These are phyloP conservation scores for Polymixis lichenea DNA, from an alignment of 2,888 invertebrate species.

Conservation along the genomic window DNA sequence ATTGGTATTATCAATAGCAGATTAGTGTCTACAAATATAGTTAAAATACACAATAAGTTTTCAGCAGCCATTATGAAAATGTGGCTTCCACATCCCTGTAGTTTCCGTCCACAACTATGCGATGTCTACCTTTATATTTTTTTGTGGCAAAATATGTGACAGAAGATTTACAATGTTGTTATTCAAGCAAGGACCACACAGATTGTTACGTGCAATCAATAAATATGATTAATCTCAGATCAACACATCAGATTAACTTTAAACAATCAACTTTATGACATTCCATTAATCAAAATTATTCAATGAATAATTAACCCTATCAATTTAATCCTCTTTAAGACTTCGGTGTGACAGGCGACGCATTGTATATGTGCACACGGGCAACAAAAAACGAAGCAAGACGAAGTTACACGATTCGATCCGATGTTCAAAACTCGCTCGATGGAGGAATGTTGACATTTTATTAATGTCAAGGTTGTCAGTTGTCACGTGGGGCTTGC, in stretches of 20 bases:
- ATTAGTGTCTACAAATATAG: no score
- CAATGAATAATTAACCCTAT: conserved; percentile 36
- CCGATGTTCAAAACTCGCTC: conserved; percentile 58
- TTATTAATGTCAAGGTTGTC: conserved; percentile 82
- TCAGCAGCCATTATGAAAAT: no score
- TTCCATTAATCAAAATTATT: conserved; percentile 32
- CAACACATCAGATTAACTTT: conserved; percentile 14
- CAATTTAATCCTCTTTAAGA: conserved; percentile 31
- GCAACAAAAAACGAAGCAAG: conserved; percentile 53
- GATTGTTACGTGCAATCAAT: not conserved
- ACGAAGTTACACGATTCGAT: conserved; percentile 51
- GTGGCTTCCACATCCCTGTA: no score
- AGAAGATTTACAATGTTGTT: not conserved
- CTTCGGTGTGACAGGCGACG: conserved; percentile 43
- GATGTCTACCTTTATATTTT: not conserved
- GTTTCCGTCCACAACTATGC: no score
- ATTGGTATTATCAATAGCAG: no score
- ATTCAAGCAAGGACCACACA: conserved; percentile 29
- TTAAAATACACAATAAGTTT: no score
- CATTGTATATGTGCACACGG: conserved; percentile 17
- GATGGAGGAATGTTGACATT: conserved; percentile 82
- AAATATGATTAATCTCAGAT: conserved; percentile 1
- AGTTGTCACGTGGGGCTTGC: conserved; percentile 33
- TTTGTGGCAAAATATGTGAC: not conserved
- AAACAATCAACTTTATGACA: not conserved